Evolutionary conservation across 2,113 vertebrate species (phyloP), one percentile per base, ranked within the genome.

Genomic region (Phaethon lepturus): DNA sequence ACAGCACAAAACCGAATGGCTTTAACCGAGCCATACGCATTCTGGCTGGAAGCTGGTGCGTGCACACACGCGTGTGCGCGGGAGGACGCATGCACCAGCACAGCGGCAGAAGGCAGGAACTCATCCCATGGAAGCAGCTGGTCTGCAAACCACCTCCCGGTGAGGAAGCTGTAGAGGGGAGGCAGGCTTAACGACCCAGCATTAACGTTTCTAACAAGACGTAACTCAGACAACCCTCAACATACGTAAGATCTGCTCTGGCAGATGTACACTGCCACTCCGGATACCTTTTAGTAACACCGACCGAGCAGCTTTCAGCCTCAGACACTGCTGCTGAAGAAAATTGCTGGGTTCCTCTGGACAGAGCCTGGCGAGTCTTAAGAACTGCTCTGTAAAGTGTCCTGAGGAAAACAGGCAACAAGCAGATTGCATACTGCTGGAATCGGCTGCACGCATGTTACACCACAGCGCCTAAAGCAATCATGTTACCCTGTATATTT

Each of bases 41-140:
- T 19, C 44, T 3, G 53, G 1, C n/a, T 24, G 68, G 73, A 16
- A 78, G 74, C 63, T 5, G 45, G 31, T 2, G 63, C 0, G 1
- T 0, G 82, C 58, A 47, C 74, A 10, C 6, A 0, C 11, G 10
- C 0, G 1, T 2, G 35, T 33, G 53, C 11, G 8, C 2, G 2
- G 22, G 72, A 26, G 35, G 79, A 45, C 4, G 5, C 4, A 53
- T 9, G 10, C 88, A 31, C 20, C 38, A 5, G 50, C 38, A 11
- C 28, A 20, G 31, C 2, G 2, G 76, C 83, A 9, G 22, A 15
- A 33, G 10, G 15, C 31, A 31, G 40, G 28, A 22, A 16, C 45
- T 20, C 17, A 6, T 9, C 58, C 77, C 28, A 4, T 5, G 77
- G 72, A 42, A 40, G 86, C 58, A 25, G 59, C 60, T 3, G 2